Evolutionary conservation across 2,888 invertebrate species (phyloP), one percentile per base, ranked within the genome.

Genomic region (Scelioninae gen. 1): DNA sequence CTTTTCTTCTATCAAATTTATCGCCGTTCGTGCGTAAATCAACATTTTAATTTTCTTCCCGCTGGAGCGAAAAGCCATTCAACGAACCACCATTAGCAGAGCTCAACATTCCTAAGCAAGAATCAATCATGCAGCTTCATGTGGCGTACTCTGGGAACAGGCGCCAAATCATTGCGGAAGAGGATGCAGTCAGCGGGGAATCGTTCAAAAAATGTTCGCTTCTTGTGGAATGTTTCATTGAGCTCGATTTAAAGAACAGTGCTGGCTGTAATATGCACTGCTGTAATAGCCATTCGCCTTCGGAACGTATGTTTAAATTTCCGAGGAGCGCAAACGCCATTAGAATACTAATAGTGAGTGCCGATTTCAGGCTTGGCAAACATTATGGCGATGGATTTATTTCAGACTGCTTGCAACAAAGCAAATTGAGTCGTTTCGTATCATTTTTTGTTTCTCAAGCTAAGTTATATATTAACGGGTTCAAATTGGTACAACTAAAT

Each of bases 201-300:
- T 69, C 62, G 62, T 40, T 69, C 11, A 23, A 78, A 71, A 63
- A 49, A 78, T 45, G 7, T 11, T 15, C 40, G 32, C 56, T 47
- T 65, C 60, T 56, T 66, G 49, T 66, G 69, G 69, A 69, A 77
- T 62, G 53, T 77, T 77, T 69, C 68, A 69, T 77, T 69, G 68
- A 77, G 77, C 45, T 38, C 58, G 51, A 76, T 66, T 76, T 76
- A 43, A 76, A 29, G 43, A 76, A 66, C 75, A 66, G 58, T 45
- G 34, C 15, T 43, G 68, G 55, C 66, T 55, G 66, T 31, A 63
- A 63, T 63, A 34, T 65, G 51, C 51, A 40, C 29, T 34, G 71
- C 40, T n/a, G 72, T 53, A 72, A 72, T 53, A 62, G 53, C 62
- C 62, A n/a, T 43, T 62, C 72, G 62, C 16, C 45, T 49, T 16